Evolutionary conservation across 2,888 invertebrate genomes (phyloP).

Genomic region (Torymus texanus): DNA sequence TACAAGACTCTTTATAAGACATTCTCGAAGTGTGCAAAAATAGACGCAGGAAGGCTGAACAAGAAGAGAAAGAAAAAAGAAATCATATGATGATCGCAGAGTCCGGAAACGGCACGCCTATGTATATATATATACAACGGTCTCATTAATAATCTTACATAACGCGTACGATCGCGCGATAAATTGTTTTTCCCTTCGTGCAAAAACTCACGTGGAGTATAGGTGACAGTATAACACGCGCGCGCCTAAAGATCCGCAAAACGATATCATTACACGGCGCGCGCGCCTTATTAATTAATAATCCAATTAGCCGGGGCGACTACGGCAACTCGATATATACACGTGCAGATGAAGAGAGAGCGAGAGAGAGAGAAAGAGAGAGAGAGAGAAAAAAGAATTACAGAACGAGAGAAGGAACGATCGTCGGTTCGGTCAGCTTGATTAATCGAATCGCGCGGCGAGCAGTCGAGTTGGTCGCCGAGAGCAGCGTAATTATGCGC

Average conservation of each 20-base stretch:
- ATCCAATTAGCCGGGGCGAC: constrained; percentile 40
- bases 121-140: neutral
- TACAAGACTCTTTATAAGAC: no score
- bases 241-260: constrained; percentile 20
- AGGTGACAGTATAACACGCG: neutral
- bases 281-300: constrained; percentile 40
- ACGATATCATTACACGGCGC: constrained; percentile 47
- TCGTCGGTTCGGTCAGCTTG: constrained; percentile 1
- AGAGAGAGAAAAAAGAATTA: neutral
- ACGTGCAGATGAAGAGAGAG: neutral
- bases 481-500: constrained; percentile 21
- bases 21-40: no score
- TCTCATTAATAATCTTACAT: constrained; percentile 12
- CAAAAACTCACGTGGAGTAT: neutral
- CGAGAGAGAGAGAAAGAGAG: neutral
- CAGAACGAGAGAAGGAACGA: no score
- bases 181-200: neutral
- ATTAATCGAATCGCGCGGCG: constrained; percentile 33
- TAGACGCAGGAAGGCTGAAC: no score
- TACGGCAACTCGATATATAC: neutral
- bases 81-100: no score
- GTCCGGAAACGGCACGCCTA: neutral
- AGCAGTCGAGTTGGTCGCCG: neutral
- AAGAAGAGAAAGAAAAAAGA: no score
- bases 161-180: neutral